Evolutionary conservation across 37 sponge, comb jelly and placozoan species (phyloP).

Genomic region (Eunapius fragilis): DNA sequence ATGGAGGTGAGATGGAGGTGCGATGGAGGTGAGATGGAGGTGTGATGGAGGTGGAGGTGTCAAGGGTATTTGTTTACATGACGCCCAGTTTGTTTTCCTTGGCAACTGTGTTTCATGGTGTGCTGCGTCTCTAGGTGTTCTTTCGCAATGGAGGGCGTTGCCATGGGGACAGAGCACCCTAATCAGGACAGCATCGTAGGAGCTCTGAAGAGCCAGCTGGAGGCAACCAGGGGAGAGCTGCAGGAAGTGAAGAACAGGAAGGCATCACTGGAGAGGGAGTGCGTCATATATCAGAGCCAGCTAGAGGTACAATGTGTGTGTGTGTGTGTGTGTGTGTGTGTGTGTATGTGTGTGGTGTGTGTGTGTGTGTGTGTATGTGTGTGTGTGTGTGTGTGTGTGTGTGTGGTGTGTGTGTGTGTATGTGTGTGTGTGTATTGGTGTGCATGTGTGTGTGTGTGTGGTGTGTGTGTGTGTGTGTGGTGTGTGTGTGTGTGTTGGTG

Average conservation of each 20-base stretch:
- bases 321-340: too few relatives aligned
- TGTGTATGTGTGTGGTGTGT: too few relatives aligned
- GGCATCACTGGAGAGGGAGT: conserved; percentile 52
- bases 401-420: too few relatives aligned
- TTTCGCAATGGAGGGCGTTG: not conserved
- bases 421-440: not conserved
- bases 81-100: too few relatives aligned
- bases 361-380: not conserved
- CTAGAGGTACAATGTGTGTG: conserved; percentile 45
- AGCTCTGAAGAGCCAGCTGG: conserved; percentile 25
- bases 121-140: not conserved
- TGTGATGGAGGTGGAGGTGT: too few relatives aligned
- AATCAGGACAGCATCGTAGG: not conserved
- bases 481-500: conserved; percentile 11
- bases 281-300: conserved; percentile 56
- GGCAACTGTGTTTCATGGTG: too few relatives aligned
- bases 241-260: conserved; percentile 36
- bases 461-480: conserved; percentile 10
- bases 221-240: conserved; percentile 30
- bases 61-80: too few relatives aligned
- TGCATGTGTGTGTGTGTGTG: not conserved
- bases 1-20: not conserved
- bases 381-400: not conserved
- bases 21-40: too few relatives aligned
- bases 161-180: not conserved